Conservation (phyloP, 2,113 vertebrate genomes). For the Uria aalge region DNA sequence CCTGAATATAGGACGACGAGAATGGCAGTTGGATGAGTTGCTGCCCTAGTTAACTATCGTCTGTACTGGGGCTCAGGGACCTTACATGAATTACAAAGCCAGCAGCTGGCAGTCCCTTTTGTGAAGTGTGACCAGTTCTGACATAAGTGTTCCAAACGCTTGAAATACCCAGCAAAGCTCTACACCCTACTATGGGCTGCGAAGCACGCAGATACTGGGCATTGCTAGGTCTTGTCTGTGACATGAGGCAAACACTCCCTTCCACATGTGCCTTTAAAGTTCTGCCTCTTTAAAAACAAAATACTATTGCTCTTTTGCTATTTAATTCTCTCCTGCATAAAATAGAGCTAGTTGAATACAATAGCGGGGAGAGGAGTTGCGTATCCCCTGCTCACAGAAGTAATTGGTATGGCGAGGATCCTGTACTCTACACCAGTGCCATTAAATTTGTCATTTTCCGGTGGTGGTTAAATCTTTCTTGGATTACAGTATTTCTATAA, state of each 20-base stretch:
- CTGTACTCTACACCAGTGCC: neutral
- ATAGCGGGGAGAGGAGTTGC: neutral
- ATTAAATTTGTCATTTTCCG: neutral
- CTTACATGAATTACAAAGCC: neutral
- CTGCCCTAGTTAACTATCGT: neutral
- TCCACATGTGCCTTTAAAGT: fast-evolving
- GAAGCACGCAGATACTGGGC: neutral
- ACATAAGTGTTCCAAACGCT: neutral
- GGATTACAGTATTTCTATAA: neutral
- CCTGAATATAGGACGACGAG: neutral
- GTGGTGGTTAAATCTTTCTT: neutral
- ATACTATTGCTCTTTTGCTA: fast-evolving
- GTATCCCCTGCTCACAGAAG: neutral
- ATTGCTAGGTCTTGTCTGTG: neutral
- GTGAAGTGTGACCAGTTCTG: neutral
- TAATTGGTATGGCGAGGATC: neutral
- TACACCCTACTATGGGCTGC: fast-evolving
- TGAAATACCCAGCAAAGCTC: neutral
- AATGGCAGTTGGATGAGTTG: neutral
- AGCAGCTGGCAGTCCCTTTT: neutral
- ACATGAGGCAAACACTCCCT: fast-evolving
- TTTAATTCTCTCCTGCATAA: neutral
- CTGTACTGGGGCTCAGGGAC: neutral
- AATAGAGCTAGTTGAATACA: neutral
- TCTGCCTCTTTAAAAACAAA: neutral